These are phyloP conservation scores for Tenualosa ilisha DNA, from an alignment of 2,797 vertebrate species.

Conservation along the genomic window DNA sequence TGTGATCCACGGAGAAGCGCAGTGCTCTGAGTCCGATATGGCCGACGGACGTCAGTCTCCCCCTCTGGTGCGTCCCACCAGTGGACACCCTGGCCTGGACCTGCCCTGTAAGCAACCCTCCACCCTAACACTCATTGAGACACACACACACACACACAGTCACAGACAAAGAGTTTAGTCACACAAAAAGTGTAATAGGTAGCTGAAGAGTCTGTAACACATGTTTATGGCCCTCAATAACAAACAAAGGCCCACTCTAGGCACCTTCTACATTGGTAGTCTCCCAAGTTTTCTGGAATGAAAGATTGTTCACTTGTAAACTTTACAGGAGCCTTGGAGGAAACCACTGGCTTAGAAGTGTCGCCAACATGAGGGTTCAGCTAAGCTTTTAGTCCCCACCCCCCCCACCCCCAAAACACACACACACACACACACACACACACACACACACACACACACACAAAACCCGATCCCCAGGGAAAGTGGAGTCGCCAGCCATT, in stretches of 20 bases:
- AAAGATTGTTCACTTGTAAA: background rate
- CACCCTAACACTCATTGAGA: background rate
- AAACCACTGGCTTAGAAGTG: background rate
- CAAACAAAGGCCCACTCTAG: background rate
- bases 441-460: background rate
- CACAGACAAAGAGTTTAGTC: too few species aligned
- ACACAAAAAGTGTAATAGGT: too few species aligned
- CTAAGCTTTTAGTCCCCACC: background rate
- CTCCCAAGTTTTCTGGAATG: background rate
- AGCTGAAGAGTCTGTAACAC: too few species aligned
- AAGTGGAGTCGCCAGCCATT: background rate
- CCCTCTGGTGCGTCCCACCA: constrained; percentile 88
- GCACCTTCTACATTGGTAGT: background rate
- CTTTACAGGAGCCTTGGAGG: background rate
- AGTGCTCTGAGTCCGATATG: constrained; percentile 97
- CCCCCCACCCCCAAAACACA: too few species aligned
- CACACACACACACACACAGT: too few species aligned
- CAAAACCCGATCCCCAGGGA: background rate
- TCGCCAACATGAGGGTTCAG: background rate
- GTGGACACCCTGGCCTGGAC: constrained; percentile 90
- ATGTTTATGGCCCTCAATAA: background rate
- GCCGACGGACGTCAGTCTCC: constrained; percentile 95
- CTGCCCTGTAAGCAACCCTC: constrained; percentile 84
- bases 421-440: too few species aligned
- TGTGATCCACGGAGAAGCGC: constrained; percentile 96